A percentile compares a stretch with the other conserved stretches of the same genome.
Conservation (phyloP, 2,797 vertebrate genomes). For the Onychomys torridus region DNA sequence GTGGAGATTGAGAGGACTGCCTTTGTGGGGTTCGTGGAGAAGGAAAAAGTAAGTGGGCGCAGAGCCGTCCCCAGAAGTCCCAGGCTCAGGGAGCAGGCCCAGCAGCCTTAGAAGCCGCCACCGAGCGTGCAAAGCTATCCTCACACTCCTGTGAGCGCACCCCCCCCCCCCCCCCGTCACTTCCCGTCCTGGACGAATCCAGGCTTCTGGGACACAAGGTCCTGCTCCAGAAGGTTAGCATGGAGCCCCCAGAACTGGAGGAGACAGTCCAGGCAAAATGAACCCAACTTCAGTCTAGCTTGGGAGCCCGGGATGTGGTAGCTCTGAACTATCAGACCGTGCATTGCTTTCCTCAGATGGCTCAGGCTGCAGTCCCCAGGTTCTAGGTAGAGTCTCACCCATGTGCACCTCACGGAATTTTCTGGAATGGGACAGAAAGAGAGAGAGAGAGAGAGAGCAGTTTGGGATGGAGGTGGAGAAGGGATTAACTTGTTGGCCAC, state of each 20-base stretch:
- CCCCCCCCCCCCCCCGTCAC: background rate
- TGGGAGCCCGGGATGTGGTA: background rate
- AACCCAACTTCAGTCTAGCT: background rate
- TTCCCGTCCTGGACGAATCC: slow-evolving; percentile 60
- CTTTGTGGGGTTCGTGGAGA: slow-evolving; percentile 98
- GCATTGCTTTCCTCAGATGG: background rate
- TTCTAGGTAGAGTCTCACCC: background rate
- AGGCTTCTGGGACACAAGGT: background rate
- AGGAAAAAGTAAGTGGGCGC: slow-evolving; percentile 94
- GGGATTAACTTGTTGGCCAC: background rate
- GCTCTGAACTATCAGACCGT: background rate
- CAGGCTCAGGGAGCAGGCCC: slow-evolving; percentile 50
- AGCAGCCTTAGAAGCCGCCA: slow-evolving; percentile 14
- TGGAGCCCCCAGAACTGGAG: slow-evolving; percentile 34
- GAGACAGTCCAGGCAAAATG: slow-evolving; percentile 1
- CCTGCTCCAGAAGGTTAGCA: slow-evolving; percentile 51
- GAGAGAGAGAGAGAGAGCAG: background rate
- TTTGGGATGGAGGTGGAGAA: slow-evolving; percentile 34
- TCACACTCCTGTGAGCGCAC: background rate
- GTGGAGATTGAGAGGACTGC: slow-evolving; percentile 99
- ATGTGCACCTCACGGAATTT: background rate
- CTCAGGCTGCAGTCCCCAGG: background rate
- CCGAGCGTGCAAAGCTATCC: background rate
- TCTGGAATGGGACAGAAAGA: slow-evolving; percentile 3
- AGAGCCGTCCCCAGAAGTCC: background rate